Base-by-base conservation (phyloP, 2,888 invertebrate genomes). In the Temnothorax unifasciatus region DNA sequence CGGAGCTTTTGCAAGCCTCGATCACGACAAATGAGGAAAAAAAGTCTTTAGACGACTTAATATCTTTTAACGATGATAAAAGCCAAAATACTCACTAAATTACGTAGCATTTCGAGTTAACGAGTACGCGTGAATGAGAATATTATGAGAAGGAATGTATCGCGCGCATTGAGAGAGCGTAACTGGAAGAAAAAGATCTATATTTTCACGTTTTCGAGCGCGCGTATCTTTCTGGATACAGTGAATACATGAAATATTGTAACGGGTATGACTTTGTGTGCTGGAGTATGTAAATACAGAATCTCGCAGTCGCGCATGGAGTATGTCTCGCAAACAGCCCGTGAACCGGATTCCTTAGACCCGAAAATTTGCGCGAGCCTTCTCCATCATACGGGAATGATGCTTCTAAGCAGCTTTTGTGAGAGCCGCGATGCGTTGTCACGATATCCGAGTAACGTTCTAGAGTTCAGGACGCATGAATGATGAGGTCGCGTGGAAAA, bases 211-310 rank as follows among this genome's bases (percentile, higher is more conserved):
- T 66, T 69, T 76, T 79, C 38, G 41, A 75, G 76, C 50, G 50
- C 61, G 41, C 83, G 74, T 86, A 68, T 61, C 59, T 74, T 83
- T 25, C 57, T 68, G 68, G 68, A 34, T 34, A 34, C 41, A 9
- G 9, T 6, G 41, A 41, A 77, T 61, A 34, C 47, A 47, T 75
- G 18, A 68, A 85, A 88, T 38, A 90, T 89, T 90, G 90, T 90
- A 90, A 90, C 83, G 84, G 74, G 85, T 88, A 85, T 86, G 89
- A 73, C 18, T 44, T 75, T 86, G 87, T 79, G 83, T 89, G 90
- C 34, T 73, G 76, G 64, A 81, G 79, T 81, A 86, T 83, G 84
- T 44, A 86, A 83, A 73, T 50, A 50, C 25, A 66, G 50, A 18
- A 77, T 52, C 6, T 69, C 18, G 15, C 44, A 68, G 8, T 57